Evolutionary conservation across 2,888 invertebrate species (phyloP).

Genomic region (Acheta domesticus): DNA sequence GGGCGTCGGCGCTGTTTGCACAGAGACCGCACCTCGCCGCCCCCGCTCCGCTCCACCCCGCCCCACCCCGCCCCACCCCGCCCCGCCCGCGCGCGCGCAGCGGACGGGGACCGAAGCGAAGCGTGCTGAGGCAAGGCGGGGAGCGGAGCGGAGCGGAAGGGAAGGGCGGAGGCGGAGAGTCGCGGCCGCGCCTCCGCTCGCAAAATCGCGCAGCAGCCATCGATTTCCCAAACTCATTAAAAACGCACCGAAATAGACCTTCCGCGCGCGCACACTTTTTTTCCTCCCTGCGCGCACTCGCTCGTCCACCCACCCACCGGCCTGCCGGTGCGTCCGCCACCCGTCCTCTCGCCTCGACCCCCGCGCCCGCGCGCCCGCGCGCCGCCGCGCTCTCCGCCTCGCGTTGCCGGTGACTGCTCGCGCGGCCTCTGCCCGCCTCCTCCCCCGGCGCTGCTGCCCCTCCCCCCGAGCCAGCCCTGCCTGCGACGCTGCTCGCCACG

Average conservation of each 20-base stretch:
- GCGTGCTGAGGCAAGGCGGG: too few relatives aligned
- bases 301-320: not conserved
- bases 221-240: conserved; percentile 18
- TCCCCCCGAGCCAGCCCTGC: not conserved
- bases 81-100: too few relatives aligned
- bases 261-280: not conserved
- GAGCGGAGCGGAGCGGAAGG: too few relatives aligned
- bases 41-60: too few relatives aligned
- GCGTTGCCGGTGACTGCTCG: not conserved
- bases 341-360: not conserved
- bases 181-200: not conserved
- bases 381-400: not conserved
- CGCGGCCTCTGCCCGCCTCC: not conserved
- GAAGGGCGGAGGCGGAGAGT: too few relatives aligned
- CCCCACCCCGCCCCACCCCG: too few relatives aligned
- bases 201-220: not conserved
- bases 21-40: too few relatives aligned
- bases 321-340: not conserved
- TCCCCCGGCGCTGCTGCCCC: not conserved
- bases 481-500: not conserved
- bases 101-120: too few relatives aligned
- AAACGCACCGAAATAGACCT: conserved; percentile 5
- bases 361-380: not conserved
- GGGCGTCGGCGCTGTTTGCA: too few relatives aligned
- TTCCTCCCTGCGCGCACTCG: not conserved